Base-by-base conservation (phyloP, 2,888 invertebrate species). In the Esperia sulphurella region DNA sequence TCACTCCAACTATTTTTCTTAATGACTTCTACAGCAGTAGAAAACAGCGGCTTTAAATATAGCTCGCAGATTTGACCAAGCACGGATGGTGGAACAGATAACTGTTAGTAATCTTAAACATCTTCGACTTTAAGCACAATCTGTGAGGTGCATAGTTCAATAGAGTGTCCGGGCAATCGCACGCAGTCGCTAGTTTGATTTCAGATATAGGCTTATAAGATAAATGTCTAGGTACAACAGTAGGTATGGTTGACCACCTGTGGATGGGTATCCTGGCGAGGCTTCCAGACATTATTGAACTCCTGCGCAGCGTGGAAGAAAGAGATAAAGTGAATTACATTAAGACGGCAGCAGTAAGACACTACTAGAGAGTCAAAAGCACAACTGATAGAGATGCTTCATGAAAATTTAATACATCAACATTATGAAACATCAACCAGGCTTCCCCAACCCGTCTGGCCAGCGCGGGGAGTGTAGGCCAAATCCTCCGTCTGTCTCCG, bases 181-280 rank as follows among this genome's bases (percentile, higher is more conserved):
- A 87, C 30, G 65, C 57, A 54, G 68, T 63, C 5, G 63, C 54
- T 33, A 76, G 48, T 50, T 73, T 70, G 31, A 68, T 54, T 49
- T 75, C 75, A 49, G 51, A 50, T 48, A 43, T 61, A 59, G 53
- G 49, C 50, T 42, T 42, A 33, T 38, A 14, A 43, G 40, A 37
- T 49, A 33, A n/a, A n/a, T n/a, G n/a, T n/a, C n/a, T 49, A 52
- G 49, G 53, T 51, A 48, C 54, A 52, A 64, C 42, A 43, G 45
- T 62, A 58, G 64, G 55, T 48, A 61, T 58, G 37, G 75, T 60
- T 57, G 68, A 67, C 71, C 83, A 90, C 90, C 90, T 90, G 90
- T 90, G 90, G 57, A 90, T 89, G 13, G 90, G 90, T 68, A 90
- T 84, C 74, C 90, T 65, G 40, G 90, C 85, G 61, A 90, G 75